A percentile compares a stretch with the other conserved stretches of the same genome.
Conservation (phyloP, 2,888 invertebrate genomes). For the Drosophila borealis region DNA sequence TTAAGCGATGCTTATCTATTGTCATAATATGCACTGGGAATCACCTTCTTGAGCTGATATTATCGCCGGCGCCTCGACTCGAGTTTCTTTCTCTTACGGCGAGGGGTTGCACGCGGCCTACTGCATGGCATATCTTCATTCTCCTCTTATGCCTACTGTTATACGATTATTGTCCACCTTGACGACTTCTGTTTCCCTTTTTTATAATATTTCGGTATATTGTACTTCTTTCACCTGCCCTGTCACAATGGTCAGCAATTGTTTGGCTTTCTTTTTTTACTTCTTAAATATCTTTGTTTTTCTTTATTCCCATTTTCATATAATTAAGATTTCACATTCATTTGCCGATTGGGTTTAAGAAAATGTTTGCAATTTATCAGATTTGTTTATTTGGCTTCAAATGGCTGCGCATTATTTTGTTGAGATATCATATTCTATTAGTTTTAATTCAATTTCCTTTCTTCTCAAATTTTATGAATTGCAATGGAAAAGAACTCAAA, state of each 20-base stretch:
- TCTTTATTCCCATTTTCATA: conserved; percentile 3
- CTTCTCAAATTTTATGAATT: no score
- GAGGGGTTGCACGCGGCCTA: conserved; percentile 25
- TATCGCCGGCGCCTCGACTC: conserved; percentile 65
- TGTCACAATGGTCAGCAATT: conserved; percentile 73
- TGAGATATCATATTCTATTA: conserved; percentile 16
- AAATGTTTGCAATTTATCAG: conserved; percentile 14
- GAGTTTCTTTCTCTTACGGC: conserved; percentile 35
- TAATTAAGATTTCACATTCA: conserved; percentile 27
- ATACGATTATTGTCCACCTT: conserved; percentile 51
- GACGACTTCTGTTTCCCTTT: conserved; percentile 44
- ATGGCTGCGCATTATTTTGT: background rate
- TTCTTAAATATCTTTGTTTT: conserved; percentile 15
- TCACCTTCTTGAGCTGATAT: conserved; percentile 71
- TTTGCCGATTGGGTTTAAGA: conserved; percentile 6
- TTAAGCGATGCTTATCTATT: conserved; percentile 78
- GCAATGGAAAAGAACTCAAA: no score
- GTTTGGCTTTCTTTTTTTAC: conserved; percentile 40
- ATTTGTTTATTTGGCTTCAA: conserved; percentile 1
- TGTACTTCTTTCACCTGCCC: conserved; percentile 29
- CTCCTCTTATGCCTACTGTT: conserved; percentile 52
- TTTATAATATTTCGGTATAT: conserved; percentile 20
- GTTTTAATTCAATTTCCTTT: background rate
- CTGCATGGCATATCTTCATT: background rate
- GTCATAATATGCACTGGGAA: conserved; percentile 82